phyloP scores from a whole-genome alignment of 2,113 vertebrate genomes.

The Colossoma macropomum region DNA sequence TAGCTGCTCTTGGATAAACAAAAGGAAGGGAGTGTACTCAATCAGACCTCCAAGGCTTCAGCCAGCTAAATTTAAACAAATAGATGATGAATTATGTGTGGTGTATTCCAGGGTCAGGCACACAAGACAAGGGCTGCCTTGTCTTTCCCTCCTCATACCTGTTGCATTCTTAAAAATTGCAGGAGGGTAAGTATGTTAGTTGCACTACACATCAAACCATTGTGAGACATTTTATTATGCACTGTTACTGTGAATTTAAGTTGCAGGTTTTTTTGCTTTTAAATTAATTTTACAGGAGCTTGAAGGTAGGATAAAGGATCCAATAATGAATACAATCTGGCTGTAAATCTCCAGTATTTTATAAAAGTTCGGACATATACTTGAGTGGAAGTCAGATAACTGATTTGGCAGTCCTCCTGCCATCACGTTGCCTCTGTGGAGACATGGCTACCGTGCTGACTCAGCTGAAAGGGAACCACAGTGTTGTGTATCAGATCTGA shows the following conservation, averaged over 20 bases:
- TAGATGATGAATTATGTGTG: slow-evolving; percentile 32
- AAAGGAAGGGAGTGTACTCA: slow-evolving; percentile 23
- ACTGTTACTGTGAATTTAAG: too few species aligned
- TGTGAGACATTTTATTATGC: too few species aligned
- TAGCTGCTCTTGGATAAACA: slow-evolving; percentile 28
- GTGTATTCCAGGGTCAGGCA: neutral
- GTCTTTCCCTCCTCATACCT: neutral
- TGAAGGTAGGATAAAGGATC: too few species aligned
- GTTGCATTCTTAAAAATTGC: neutral
- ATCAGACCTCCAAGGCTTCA: slow-evolving; percentile 17
- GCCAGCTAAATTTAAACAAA: slow-evolving; percentile 5
- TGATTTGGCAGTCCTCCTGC: neutral
- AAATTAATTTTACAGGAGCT: too few species aligned
- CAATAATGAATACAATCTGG: too few species aligned
- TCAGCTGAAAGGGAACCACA: slow-evolving; percentile 30
- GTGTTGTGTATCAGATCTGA: slow-evolving; percentile 9
- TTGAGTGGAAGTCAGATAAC: neutral
- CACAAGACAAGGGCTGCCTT: neutral
- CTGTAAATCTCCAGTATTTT: neutral
- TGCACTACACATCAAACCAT: too few species aligned
- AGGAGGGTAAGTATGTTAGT: neutral
- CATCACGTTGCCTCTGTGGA: neutral
- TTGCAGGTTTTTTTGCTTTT: too few species aligned
- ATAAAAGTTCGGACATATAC: neutral
- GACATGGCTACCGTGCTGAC: slow-evolving; percentile 22